phyloP scores from a whole-genome alignment of 2,888 invertebrate species.

The Drosophila atripex region DNA sequence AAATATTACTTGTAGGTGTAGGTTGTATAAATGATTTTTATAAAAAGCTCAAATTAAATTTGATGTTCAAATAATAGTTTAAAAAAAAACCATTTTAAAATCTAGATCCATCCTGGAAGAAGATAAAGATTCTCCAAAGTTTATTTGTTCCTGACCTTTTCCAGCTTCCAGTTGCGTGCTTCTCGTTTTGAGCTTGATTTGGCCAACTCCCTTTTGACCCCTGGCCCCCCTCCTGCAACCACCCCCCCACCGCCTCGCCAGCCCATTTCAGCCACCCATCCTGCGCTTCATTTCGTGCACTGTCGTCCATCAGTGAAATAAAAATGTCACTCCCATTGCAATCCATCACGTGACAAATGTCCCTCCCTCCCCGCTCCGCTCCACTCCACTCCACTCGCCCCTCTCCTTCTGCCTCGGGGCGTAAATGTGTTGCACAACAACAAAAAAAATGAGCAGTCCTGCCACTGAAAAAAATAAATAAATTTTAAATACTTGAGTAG shows the following conservation, averaged over 20 bases:
- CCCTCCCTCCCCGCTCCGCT: slow-evolving; percentile 40
- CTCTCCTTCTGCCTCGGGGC: slow-evolving; percentile 45
- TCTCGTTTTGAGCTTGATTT: slow-evolving; percentile 41
- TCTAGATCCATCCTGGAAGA: too few species aligned
- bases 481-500: not conserved
- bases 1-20: too few species aligned
- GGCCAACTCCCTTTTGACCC: slow-evolving; percentile 12
- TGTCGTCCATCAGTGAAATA: slow-evolving; percentile 83
- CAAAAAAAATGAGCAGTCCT: slow-evolving; percentile 61
- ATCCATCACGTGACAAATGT: slow-evolving; percentile 83
- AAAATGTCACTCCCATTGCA: slow-evolving; percentile 84
- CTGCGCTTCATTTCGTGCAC: slow-evolving; percentile 69
- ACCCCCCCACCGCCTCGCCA: not conserved
- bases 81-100: too few species aligned
- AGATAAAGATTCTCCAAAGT: not conserved
- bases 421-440: slow-evolving; percentile 62
- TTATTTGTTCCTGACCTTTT: slow-evolving; percentile 2
- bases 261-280: slow-evolving; percentile 3
- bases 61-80: too few species aligned
- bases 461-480: not conserved
- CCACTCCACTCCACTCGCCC: not conserved
- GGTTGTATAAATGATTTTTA: too few species aligned
- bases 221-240: not conserved
- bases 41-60: too few species aligned
- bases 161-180: slow-evolving; percentile 29